Evolutionary conservation across 2,888 invertebrate genomes (phyloP), one percentile per base, ranked within the genome.

Genomic region (Chironomus tentans): DNA sequence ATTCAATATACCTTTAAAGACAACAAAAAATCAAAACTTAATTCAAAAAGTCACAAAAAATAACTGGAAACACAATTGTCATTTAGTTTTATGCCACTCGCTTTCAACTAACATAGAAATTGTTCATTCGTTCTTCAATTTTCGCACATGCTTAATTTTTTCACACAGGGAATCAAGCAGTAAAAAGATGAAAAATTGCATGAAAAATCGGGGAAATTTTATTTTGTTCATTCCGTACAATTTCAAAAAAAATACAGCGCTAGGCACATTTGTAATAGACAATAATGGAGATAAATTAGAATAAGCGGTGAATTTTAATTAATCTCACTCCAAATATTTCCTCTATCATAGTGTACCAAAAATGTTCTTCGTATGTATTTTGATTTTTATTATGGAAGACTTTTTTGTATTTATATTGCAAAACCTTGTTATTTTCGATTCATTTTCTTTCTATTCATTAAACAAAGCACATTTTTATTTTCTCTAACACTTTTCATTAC

Each of bases 281-380:
- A 13, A 50, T 72, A 72, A 72, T 72, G 62, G 46, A 72, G 62
- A 72, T 72, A 62, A 72, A 72, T 72, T 18, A 61, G 72, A 50
- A 62, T 18, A n/a, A 62, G 72, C 46, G 72, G 62, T 62, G 62
- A 72, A 72, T 72, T 72, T 72, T 72, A 72, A 72, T 72, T 72
- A 72, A 72, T 62, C 72, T 72, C 56, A 56, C 7, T 18, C 56
- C 56, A 56, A 18, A 13, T 56, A 18, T 2, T 18, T 56, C 15
- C 6, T 18, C 38, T 38, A 10, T 6, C 10, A 10, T 38, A 38
- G 38, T 38, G 38, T 38, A 10, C 10, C 3, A 18, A 56, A 56
- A 56, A 56, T 56, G 50, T 28, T 28, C 28, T 24, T 24, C 5
- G 28, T 28, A 10, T 1, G 4, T 15, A 15, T 15, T n/a, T 2